Percentiles rank a stretch among this genome's conserved stretches.
Evolutionary conservation across 2,797 vertebrate genomes (phyloP).

Genomic region (Syndactyla subalaris): DNA sequence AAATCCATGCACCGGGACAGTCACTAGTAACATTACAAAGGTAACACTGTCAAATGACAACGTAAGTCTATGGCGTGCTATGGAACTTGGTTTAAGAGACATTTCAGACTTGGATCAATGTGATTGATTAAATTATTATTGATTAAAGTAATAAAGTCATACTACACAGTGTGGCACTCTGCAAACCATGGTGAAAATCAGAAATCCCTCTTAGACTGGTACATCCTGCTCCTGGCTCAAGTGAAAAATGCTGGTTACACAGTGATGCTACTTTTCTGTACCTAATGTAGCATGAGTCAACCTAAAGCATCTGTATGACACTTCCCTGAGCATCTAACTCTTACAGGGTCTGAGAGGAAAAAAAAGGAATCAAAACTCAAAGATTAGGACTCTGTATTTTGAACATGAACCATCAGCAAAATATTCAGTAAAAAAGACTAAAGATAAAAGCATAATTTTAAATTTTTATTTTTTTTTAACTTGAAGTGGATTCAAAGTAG

Average conservation of each 20-base stretch:
- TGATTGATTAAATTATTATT: neutral
- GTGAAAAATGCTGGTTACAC: neutral
- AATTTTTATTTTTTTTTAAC: neutral
- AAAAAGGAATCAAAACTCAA: neutral
- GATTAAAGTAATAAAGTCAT: neutral
- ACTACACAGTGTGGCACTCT: neutral
- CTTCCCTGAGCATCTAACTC: neutral
- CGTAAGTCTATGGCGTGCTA: neutral
- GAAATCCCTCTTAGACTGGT: neutral
- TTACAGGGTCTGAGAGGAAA: neutral
- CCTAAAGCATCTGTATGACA: neutral
- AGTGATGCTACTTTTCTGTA: neutral
- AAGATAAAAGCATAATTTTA: slow-evolving; percentile 26
- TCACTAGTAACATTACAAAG: neutral
- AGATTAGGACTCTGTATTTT: neutral
- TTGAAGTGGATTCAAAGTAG: neutral
- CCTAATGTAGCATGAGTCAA: accelerated
- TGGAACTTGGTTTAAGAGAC: neutral
- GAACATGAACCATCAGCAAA: neutral
- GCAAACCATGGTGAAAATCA: accelerated
- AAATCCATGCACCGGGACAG: neutral
- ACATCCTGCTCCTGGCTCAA: neutral
- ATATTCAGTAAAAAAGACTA: neutral
- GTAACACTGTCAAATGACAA: neutral
- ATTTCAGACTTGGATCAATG: neutral